Evolutionary conservation across 2,113 vertebrate genomes (phyloP).

Genomic region (Neopipo cinnamomea): DNA sequence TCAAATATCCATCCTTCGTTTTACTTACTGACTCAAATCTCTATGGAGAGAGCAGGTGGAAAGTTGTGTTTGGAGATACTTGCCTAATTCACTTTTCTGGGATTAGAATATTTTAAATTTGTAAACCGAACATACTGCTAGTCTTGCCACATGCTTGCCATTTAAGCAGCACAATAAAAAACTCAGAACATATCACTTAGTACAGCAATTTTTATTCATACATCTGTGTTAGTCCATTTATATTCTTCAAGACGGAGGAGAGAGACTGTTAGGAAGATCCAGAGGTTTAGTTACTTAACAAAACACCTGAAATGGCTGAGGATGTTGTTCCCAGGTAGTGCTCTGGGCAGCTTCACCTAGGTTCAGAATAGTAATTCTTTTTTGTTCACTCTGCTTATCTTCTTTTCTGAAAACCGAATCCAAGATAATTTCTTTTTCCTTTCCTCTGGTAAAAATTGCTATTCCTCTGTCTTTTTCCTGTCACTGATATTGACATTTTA

Average conservation of each 20-base stretch:
- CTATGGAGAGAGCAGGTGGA: neutral
- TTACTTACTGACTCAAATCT: neutral
- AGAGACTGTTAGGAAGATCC: neutral
- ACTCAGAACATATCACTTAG: neutral
- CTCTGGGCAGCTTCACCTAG: neutral
- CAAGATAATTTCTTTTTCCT: neutral
- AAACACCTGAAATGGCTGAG: neutral
- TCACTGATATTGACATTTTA: neutral
- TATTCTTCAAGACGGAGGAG: neutral
- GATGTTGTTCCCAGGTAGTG: neutral
- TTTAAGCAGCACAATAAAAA: neutral
- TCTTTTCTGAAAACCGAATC: neutral
- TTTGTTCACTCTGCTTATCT: neutral
- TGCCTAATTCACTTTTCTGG: neutral
- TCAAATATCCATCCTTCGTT: neutral
- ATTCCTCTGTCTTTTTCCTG: constrained; percentile 26
- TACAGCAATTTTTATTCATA: neutral
- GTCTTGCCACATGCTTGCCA: neutral
- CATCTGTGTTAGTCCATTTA: neutral
- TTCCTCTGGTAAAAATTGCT: neutral
- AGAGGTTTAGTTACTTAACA: neutral
- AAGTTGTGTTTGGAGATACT: neutral
- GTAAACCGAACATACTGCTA: neutral
- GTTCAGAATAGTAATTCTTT: neutral
- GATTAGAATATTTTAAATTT: neutral